phyloP scores from a whole-genome alignment of 2,113 vertebrate genomes.

The Phyllostomus discolor region DNA sequence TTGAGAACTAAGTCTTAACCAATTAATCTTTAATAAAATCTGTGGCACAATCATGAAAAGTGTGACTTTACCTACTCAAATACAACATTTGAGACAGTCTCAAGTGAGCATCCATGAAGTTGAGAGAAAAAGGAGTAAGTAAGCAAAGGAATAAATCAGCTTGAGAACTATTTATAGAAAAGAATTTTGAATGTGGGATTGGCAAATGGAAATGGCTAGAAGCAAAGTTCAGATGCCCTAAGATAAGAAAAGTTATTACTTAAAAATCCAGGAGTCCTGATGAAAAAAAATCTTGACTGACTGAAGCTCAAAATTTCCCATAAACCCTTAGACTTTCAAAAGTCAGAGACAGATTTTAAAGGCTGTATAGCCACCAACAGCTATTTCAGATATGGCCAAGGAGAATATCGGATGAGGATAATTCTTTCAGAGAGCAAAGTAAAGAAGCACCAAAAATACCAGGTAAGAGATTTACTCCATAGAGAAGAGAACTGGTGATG shows the following conservation, averaged over 20 bases:
- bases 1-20: neutral
- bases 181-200: neutral
- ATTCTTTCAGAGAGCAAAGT: neutral
- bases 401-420: neutral
- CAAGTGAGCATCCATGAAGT: neutral
- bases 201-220: neutral
- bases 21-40: neutral
- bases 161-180: neutral
- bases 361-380: neutral
- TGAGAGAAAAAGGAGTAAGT: neutral
- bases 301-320: neutral
- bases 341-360: neutral
- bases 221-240: neutral
- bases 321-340: neutral
- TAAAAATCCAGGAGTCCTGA: neutral
- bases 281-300: neutral
- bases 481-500: neutral
- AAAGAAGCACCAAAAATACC: neutral
- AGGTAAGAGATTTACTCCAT: neutral
- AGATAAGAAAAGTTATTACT: neutral
- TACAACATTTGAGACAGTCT: neutral
- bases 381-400: neutral
- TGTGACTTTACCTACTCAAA: neutral
- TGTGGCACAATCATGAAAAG: neutral
- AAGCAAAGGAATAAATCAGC: neutral